These are phyloP conservation scores for Drosophila seclusa DNA, from an alignment of 2,888 invertebrate species.

Conservation along the genomic window DNA sequence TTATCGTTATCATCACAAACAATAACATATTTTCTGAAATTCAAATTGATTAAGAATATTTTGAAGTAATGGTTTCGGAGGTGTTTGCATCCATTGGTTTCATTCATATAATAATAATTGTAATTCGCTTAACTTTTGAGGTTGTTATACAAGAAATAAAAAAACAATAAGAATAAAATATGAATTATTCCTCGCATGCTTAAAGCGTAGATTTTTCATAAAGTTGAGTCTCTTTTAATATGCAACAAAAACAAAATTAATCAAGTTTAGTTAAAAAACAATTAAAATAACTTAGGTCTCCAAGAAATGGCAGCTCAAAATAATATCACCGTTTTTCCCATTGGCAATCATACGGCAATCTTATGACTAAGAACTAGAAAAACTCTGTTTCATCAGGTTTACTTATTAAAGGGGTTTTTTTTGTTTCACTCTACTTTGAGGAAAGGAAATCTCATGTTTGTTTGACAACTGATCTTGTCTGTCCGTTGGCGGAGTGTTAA, in stretches of 20 bases:
- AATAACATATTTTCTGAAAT: neutral
- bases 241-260: neutral
- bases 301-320: neutral
- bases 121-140: neutral
- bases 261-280: neutral
- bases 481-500: slow-evolving; percentile 18
- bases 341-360: neutral
- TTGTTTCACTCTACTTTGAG: neutral
- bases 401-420: neutral
- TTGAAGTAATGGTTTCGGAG: neutral
- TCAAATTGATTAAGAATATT: neutral
- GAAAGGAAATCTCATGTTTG: slow-evolving; percentile 37
- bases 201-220: neutral
- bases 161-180: neutral
- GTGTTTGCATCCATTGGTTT: neutral
- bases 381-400: neutral
- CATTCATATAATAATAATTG: too few species aligned
- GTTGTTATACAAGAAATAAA: neutral
- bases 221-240: neutral
- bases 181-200: neutral
- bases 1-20: neutral
- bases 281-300: neutral
- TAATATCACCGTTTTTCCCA: neutral
- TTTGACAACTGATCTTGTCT: slow-evolving; percentile 17
- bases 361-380: neutral